Base-by-base conservation (phyloP, 2,113 vertebrate species). In the Tamias sibiricus region DNA sequence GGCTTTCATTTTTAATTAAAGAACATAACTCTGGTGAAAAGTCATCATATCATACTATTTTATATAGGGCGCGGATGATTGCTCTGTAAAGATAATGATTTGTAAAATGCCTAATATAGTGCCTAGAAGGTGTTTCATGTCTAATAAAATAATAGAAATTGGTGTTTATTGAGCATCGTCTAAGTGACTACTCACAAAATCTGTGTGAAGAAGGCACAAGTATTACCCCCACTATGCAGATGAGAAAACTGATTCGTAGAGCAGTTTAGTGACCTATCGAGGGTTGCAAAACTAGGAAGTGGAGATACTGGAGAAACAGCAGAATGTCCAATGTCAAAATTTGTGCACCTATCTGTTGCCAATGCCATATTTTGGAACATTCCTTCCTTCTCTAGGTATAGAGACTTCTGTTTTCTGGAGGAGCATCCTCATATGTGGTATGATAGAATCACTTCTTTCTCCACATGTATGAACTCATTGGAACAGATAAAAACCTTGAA, bases 1-100 rank as follows among this genome's bases (percentile, higher is more conserved):
- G 96, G 97, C 93, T 97, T 97, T 97, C 94, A 96, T 97, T 98
- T 98, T 96, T 98, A 98, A 98, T 98, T 98, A 97, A 98, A 97
- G 97, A 96, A 96, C 79, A 42, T 91, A 95, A 90, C 94, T 72
- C 93, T 87, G 71, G 68, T 94, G 91, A 96, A 97, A 96, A 97
- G 97, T 89, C 96, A 96, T 96, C 91, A 81, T 87, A 87, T 80
- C 79, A 40, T 94, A 62, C 85, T 96, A 87, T 90, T 96, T 97
- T 90, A 86, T 90, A 81, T 24, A 57, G 94, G 44, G 54, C 91
- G 93, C 84, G 52, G 32, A 66, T 68, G 93, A 92, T 95, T 87
- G 54, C 94, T 97, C 81, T 92, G 68, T 94, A 85, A 74, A 97
- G 57, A 91, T 32, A 52, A 83, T 86, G 71, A 62, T 44, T 76